A percentile compares a stretch with the other conserved stretches of the same genome.
Evolutionary conservation across 2,888 invertebrate genomes (phyloP).

Genomic region (Patella pellucida): DNA sequence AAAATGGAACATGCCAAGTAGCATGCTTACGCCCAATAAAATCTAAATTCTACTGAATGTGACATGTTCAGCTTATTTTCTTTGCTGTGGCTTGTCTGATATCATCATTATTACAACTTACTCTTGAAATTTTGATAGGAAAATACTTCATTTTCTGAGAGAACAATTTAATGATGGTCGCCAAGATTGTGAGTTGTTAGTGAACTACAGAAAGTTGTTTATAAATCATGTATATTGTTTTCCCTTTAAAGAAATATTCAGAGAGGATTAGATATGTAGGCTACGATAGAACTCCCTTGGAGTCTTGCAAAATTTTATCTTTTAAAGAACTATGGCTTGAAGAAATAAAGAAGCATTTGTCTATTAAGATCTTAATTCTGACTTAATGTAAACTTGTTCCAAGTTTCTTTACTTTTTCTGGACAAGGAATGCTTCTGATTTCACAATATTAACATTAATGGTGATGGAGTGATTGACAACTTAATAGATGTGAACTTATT

Average conservation of each 20-base stretch:
- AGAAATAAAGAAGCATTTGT: slow-evolving; percentile 7
- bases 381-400: background rate
- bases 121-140: background rate
- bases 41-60: background rate
- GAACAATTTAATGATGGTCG: slow-evolving; percentile 7
- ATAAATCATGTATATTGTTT: no score
- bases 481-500: no score
- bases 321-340: background rate
- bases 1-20: no score
- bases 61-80: background rate
- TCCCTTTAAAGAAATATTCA: slow-evolving; percentile 1
- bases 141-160: background rate
- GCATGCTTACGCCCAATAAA: no score
- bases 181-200: background rate
- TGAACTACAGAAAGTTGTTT: no score
- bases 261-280: background rate
- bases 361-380: background rate
- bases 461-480: no score
- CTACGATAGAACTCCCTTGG: slow-evolving; percentile 3
- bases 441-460: no score
- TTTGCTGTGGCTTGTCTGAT: background rate
- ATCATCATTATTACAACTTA: background rate
- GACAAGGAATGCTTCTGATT: no score
- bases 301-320: background rate
- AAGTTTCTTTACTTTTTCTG: no score